These are phyloP conservation scores for Sitobion miscanthi DNA, from an alignment of 1,140 invertebrate species.

Conservation along the genomic window DNA sequence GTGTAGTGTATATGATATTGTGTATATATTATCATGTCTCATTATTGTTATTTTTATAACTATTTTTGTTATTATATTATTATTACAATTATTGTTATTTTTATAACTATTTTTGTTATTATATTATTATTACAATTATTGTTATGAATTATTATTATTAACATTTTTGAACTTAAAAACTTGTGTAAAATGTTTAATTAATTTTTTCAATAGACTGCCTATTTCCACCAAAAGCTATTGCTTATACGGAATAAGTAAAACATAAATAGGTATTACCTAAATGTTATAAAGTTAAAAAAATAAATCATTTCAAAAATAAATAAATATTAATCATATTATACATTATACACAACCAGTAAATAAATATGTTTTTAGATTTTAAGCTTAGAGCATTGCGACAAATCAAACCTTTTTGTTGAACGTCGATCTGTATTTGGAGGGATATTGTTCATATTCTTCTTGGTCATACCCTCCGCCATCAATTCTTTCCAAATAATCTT, in stretches of 20 bases:
- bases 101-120: not conserved
- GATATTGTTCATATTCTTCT: constrained; percentile 90
- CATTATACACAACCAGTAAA: not conserved
- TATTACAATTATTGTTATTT: no score
- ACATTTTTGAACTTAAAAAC: not conserved
- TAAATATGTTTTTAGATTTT: not conserved
- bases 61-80: not conserved
- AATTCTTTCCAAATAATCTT: constrained; percentile 91
- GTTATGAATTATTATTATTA: not conserved
- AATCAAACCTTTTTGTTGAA: constrained; percentile 86
- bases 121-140: no score
- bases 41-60: no score
- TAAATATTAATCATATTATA: no score
- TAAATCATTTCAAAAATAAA: no score
- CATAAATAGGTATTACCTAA: no score
- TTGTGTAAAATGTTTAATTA: no score
- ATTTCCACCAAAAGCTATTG: no score
- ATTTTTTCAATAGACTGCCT: no score
- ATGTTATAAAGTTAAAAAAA: no score
- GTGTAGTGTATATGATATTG: not conserved
- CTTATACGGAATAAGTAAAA: no score
- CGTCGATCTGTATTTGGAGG: constrained; percentile 92
- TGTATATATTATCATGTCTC: no score
- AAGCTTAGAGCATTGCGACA: not conserved
- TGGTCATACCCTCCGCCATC: constrained; percentile 89